Conservation (phyloP, 2,113 vertebrate species). For the Origma solitaria region DNA sequence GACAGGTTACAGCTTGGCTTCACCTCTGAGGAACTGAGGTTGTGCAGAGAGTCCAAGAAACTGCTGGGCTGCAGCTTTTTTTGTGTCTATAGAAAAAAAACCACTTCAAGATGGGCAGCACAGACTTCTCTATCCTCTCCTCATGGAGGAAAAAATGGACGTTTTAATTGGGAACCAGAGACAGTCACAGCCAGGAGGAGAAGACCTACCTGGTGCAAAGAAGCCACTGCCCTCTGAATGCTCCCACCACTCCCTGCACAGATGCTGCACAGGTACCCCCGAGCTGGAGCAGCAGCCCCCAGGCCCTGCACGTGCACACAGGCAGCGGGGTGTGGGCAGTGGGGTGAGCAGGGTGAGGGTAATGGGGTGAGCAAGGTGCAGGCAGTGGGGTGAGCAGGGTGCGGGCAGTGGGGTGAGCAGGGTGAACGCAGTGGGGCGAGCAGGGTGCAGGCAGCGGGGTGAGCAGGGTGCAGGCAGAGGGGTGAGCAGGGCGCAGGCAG, state of each 20-base stretch:
- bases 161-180: background rate
- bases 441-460: background rate
- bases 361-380: background rate
- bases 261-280: rapidly evolving
- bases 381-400: background rate
- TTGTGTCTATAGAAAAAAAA: background rate
- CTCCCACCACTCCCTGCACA: background rate
- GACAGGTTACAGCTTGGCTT: background rate
- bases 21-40: background rate
- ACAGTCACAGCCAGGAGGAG: background rate
- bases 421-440: background rate
- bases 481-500: background rate
- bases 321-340: background rate
- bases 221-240: background rate
- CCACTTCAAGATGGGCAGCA: background rate
- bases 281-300: background rate
- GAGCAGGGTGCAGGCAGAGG: background rate
- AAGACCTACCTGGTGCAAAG: background rate
- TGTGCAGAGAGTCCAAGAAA: background rate
- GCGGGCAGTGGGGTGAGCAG: rapidly evolving
- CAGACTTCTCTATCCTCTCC: background rate
- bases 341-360: background rate
- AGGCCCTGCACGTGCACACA: background rate
- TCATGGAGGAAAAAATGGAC: background rate
- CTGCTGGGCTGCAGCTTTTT: background rate